Evolutionary conservation across 2,113 vertebrate species (phyloP).

Genomic region (Salminus brasiliensis): DNA sequence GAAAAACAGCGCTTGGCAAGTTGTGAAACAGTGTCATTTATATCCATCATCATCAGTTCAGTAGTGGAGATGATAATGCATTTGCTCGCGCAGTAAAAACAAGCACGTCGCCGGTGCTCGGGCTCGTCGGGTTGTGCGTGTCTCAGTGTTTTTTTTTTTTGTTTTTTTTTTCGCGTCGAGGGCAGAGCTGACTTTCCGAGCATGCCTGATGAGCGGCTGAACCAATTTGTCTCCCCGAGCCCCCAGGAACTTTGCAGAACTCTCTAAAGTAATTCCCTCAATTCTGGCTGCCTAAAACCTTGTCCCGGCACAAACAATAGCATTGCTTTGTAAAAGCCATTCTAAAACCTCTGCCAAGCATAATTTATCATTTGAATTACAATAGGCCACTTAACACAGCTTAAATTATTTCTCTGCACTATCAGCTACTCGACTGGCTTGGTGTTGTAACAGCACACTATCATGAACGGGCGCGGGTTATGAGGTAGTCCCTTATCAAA

Average conservation of each 20-base stretch:
- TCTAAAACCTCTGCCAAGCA: constrained; percentile 79
- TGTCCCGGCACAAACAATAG: constrained; percentile 78
- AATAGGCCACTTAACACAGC: constrained; percentile 77
- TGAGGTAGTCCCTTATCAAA: constrained; percentile 70
- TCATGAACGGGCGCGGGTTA: constrained; percentile 71
- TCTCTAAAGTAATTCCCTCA: constrained; percentile 76
- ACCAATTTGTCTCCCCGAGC: constrained; percentile 75
- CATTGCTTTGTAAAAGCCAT: constrained; percentile 76
- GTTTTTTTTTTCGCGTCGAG: constrained; percentile 50
- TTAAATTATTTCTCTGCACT: constrained; percentile 75
- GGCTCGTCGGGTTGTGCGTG: constrained; percentile 21
- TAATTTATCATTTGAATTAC: constrained; percentile 83
- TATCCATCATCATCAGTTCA: constrained; percentile 36
- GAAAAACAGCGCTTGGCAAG: constrained; percentile 15
- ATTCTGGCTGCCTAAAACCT: constrained; percentile 72
- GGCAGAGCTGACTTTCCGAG: constrained; percentile 56
- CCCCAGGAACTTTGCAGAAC: constrained; percentile 72
- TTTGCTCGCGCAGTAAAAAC: background rate
- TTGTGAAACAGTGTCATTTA: constrained; percentile 4
- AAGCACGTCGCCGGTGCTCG: background rate
- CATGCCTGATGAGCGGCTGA: constrained; percentile 64
- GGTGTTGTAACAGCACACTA: constrained; percentile 71
- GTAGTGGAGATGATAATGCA: background rate
- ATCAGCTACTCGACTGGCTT: constrained; percentile 72
- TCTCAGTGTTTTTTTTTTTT: constrained; percentile 3